phyloP scores from a whole-genome alignment of 2,888 invertebrate genomes.

The Drosophila bunnanda region DNA sequence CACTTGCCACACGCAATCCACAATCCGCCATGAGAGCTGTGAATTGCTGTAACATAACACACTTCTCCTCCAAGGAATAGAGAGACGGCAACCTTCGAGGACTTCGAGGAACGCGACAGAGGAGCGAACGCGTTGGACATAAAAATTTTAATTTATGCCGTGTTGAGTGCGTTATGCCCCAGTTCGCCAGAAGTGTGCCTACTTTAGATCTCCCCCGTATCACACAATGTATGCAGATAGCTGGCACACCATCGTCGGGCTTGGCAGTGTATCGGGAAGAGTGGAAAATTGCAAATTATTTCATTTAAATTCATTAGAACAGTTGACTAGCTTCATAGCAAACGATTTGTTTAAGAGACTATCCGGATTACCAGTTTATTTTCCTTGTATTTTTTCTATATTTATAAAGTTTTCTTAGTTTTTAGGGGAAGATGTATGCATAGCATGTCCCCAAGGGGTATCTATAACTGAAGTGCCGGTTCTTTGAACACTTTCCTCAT shows the following conservation, averaged over 20 bases:
- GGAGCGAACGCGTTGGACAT: conserved; percentile 29
- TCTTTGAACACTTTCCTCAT: neutral
- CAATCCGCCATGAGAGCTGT: conserved; percentile 53
- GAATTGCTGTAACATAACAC: conserved; percentile 54
- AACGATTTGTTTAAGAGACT: neutral
- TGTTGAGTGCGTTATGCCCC: conserved; percentile 76
- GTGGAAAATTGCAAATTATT: conserved; percentile 2
- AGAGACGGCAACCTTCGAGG: neutral
- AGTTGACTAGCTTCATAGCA: neutral
- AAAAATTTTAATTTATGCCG: conserved; percentile 78
- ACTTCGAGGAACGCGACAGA: neutral
- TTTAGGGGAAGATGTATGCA: neutral
- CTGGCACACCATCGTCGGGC: conserved; percentile 5
- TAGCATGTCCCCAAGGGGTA: neutral
- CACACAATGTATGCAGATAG: conserved; percentile 44
- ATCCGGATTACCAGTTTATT: neutral
- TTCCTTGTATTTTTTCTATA: too few relatives aligned
- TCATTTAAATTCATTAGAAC: conserved; percentile 1
- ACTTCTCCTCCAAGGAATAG: conserved; percentile 7
- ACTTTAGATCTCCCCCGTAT: conserved; percentile 51
- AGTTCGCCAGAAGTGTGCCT: conserved; percentile 63
- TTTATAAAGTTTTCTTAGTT: neutral
- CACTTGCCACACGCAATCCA: conserved; percentile 63
- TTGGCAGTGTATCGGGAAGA: neutral
- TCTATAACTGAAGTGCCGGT: too few relatives aligned